phyloP scores from a whole-genome alignment of 1,140 invertebrate genomes.

The Drosophila lacertosa region DNA sequence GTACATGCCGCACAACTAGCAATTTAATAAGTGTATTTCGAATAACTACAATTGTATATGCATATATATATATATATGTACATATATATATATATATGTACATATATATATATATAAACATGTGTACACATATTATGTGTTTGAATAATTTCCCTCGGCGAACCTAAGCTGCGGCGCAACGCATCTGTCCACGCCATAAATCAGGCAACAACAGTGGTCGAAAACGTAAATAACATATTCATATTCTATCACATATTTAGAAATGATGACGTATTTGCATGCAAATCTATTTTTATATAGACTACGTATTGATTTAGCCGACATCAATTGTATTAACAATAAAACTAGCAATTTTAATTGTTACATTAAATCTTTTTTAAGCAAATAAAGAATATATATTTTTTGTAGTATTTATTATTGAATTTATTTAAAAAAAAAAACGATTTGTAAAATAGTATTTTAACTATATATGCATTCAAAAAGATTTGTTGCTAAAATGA shows the following conservation, averaged over 20 bases:
- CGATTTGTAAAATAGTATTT: too few species aligned
- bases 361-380: constrained; percentile 2
- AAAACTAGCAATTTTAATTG: constrained; percentile 1
- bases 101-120: too few species aligned
- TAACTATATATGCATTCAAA: too few species aligned
- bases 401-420: constrained; percentile 16
- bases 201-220: constrained; percentile 50
- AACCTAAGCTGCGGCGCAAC: constrained; percentile 44
- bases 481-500: too few species aligned
- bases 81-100: too few species aligned
- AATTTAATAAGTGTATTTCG: constrained; percentile 62
- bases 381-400: background rate
- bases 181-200: constrained; percentile 64
- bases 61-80: too few species aligned
- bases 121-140: too few species aligned
- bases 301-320: constrained; percentile 45
- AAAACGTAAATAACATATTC: constrained; percentile 66
- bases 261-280: constrained; percentile 36
- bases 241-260: constrained; percentile 55
- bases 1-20: constrained; percentile 46
- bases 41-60: too few species aligned
- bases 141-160: constrained; percentile 38
- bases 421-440: too few species aligned
- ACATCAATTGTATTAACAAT: constrained; percentile 10
- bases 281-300: constrained; percentile 3